These are phyloP conservation scores for Hydrolagus affinis DNA, from an alignment of 2,113 vertebrate species.

Conservation along the genomic window DNA sequence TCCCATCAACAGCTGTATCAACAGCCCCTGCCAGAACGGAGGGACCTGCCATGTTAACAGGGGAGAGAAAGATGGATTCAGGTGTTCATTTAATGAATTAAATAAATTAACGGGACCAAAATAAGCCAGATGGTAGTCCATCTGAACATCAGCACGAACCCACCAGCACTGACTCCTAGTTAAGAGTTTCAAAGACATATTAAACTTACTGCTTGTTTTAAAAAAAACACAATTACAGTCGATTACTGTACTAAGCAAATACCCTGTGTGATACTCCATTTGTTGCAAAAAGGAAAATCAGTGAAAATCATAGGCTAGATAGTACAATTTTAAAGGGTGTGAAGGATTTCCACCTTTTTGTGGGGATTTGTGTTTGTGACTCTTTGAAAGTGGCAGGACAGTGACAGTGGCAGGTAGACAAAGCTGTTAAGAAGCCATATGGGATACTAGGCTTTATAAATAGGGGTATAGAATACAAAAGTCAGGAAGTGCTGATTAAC, in stretches of 20 bases:
- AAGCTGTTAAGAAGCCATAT: too few relatives aligned
- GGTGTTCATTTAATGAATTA: constrained; percentile 54
- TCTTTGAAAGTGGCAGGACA: too few relatives aligned
- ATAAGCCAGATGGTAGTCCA: background rate
- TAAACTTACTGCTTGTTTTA: background rate
- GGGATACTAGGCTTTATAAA: too few relatives aligned
- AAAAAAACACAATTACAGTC: background rate
- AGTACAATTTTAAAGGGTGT: too few relatives aligned
- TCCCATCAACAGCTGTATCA: constrained; percentile 82
- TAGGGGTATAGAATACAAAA: too few relatives aligned
- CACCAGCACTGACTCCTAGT: background rate
- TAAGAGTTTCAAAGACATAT: background rate
- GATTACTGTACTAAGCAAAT: background rate
- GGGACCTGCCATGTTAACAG: constrained; percentile 82
- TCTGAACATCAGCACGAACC: too few relatives aligned
- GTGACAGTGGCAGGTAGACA: background rate
- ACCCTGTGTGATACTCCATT: background rate
- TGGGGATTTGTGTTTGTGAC: background rate
- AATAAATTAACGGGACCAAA: background rate
- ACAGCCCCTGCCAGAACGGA: constrained; percentile 79
- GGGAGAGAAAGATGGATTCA: constrained; percentile 74
- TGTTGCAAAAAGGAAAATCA: background rate
- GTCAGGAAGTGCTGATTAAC: too few relatives aligned
- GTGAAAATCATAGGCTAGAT: too few relatives aligned
- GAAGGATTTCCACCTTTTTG: background rate